phyloP scores from a whole-genome alignment of 2,113 vertebrate genomes.

The Pundamilia nyererei region DNA sequence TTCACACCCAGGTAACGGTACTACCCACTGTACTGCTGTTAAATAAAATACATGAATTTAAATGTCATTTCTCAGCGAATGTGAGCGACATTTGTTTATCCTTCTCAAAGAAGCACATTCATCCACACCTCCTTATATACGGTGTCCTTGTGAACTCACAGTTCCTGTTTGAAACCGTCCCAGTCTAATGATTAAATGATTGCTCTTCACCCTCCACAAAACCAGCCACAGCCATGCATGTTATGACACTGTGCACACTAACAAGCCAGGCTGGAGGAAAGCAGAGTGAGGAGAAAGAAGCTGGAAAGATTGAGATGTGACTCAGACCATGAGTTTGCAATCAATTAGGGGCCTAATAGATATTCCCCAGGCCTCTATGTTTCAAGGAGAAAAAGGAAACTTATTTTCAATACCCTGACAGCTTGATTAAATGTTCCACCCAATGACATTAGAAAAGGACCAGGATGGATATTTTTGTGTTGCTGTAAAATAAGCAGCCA shows the following conservation, averaged over 20 bases:
- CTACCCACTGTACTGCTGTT: background rate
- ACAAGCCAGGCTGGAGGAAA: background rate
- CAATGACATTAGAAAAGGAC: slow-evolving; percentile 21
- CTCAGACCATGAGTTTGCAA: slow-evolving; percentile 41
- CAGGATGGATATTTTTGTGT: slow-evolving; percentile 18
- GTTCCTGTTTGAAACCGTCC: slow-evolving; percentile 8
- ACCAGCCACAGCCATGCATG: background rate
- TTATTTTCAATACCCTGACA: slow-evolving; percentile 27
- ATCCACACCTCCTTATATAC: background rate
- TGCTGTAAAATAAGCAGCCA: slow-evolving; percentile 56
- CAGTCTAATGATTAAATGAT: slow-evolving; percentile 43
- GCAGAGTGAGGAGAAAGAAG: background rate
- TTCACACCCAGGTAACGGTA: background rate
- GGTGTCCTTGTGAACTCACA: slow-evolving; percentile 9
- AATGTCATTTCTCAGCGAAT: background rate
- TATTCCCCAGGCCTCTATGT: slow-evolving; percentile 27
- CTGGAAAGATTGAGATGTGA: slow-evolving; percentile 41
- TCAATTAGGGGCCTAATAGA: slow-evolving; percentile 54
- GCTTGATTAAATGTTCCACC: slow-evolving; percentile 34
- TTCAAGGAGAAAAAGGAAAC: slow-evolving; percentile 42
- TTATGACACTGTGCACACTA: slow-evolving; percentile 22
- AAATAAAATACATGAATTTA: background rate
- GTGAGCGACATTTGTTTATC: background rate
- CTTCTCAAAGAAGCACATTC: background rate
- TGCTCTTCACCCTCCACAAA: slow-evolving; percentile 40